Percentiles rank a stretch among this genome's conserved stretches.
phyloP scores from a whole-genome alignment of 2,888 invertebrate species.

The Cantharis flavilabris region DNA sequence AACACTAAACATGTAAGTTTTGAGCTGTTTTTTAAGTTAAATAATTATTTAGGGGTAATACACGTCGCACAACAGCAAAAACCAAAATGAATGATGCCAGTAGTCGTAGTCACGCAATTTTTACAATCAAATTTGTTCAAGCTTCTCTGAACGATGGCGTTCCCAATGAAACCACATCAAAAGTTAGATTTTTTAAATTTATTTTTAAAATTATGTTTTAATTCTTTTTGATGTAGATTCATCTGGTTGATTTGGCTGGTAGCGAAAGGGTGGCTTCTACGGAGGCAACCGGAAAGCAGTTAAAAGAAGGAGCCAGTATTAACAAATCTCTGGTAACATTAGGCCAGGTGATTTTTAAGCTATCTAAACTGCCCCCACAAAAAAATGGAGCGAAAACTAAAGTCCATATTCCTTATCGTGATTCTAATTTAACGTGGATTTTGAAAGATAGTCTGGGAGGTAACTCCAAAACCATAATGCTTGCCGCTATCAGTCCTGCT shows the following conservation, averaged over 20 bases:
- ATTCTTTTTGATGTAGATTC: slow-evolving; percentile 57
- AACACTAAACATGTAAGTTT: neutral
- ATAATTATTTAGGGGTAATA: slow-evolving; percentile 71
- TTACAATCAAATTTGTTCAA: slow-evolving; percentile 88
- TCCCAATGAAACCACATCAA: slow-evolving; percentile 88
- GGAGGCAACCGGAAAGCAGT: slow-evolving; percentile 86
- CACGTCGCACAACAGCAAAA: slow-evolving; percentile 82
- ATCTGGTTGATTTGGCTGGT: slow-evolving; percentile 87
- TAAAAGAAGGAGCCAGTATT: slow-evolving; percentile 90
- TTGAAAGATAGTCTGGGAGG: slow-evolving; percentile 88
- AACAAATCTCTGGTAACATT: slow-evolving; percentile 88
- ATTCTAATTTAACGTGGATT: slow-evolving; percentile 87
- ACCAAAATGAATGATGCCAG: slow-evolving; percentile 94
- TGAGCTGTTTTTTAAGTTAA: neutral
- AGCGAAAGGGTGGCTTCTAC: slow-evolving; percentile 89
- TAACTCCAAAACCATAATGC: slow-evolving; percentile 91
- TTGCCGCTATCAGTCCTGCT: slow-evolving; percentile 72
- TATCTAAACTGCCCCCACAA: slow-evolving; percentile 68
- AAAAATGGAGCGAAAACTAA: slow-evolving; percentile 44
- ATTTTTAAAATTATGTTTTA: neutral
- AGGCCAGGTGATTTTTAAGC: slow-evolving; percentile 84
- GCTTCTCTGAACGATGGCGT: slow-evolving; percentile 84
- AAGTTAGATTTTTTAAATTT: slow-evolving; percentile 56
- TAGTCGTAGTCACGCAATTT: slow-evolving; percentile 89
- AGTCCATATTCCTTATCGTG: slow-evolving; percentile 84